Conservation (phyloP, 2,888 invertebrate species). For the Caenorhabditis sulstoni region DNA sequence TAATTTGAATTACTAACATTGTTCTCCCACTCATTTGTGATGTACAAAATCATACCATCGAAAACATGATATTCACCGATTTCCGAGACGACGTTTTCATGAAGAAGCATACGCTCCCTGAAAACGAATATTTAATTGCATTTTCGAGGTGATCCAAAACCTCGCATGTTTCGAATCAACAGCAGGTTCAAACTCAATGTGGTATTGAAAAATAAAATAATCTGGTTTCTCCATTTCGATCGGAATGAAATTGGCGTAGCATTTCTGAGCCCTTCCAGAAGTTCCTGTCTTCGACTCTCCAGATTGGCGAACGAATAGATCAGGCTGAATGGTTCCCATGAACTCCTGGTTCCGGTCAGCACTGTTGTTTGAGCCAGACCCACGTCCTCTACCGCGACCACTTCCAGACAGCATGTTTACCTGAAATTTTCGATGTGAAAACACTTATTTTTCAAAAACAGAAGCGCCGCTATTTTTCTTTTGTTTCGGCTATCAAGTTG, state of each 20-base stretch:
- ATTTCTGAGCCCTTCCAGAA: conserved; percentile 41
- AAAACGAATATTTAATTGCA: conserved; percentile 8
- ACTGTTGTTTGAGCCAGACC: conserved; percentile 41
- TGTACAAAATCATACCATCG: conserved; percentile 72
- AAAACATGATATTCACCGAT: conserved; percentile 72
- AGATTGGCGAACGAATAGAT: conserved; percentile 63
- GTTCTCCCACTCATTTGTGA: conserved; percentile 53
- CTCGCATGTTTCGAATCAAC: conserved; percentile 63
- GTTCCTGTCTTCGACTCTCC: conserved; percentile 59
- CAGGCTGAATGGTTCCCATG: conserved; percentile 63
- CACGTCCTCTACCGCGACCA: conserved; percentile 53
- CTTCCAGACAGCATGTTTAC: conserved; percentile 45
- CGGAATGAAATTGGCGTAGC: conserved; percentile 65
- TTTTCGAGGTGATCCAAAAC: too few species aligned
- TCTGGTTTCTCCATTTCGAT: conserved; percentile 54
- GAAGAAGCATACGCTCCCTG: conserved; percentile 51
- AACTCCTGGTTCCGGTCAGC: conserved; percentile 28
- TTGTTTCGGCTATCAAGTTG: too few species aligned
- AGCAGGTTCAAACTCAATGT: conserved; percentile 66
- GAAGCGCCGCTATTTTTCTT: too few species aligned
- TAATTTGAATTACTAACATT: conserved; percentile 35
- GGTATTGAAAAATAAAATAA: conserved; percentile 65
- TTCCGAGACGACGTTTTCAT: conserved; percentile 35
- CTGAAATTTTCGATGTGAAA: neutral
- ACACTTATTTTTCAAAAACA: too few species aligned